Evolutionary conservation across 2,113 vertebrate genomes (phyloP).

Genomic region (Helogale parvula): DNA sequence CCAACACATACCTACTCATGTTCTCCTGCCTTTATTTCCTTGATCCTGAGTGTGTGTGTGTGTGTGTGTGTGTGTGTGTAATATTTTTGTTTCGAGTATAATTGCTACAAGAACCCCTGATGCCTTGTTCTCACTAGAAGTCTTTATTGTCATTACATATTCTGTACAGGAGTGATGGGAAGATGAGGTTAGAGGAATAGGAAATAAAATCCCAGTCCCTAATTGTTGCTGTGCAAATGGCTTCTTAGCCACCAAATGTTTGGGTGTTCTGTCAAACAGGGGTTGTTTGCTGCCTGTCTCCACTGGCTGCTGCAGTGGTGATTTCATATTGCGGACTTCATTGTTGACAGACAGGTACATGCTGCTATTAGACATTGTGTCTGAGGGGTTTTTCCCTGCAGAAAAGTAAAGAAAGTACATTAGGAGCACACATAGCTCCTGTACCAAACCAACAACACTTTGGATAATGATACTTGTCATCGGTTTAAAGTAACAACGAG

Average conservation of each 20-base stretch:
- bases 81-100: conserved; percentile 90
- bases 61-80: background rate
- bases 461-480: conserved; percentile 82
- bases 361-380: conserved; percentile 85
- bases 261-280: conserved; percentile 91
- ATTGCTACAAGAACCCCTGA: conserved; percentile 84
- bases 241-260: conserved; percentile 84
- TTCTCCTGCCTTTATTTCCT: conserved; percentile 84
- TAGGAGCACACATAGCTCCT: conserved; percentile 76
- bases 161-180: conserved; percentile 71
- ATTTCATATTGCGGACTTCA: conserved; percentile 86
- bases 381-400: conserved; percentile 80
- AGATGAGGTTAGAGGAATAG: conserved; percentile 75
- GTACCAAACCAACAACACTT: conserved; percentile 66
- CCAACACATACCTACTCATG: conserved; percentile 67
- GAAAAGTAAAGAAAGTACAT: conserved; percentile 88
- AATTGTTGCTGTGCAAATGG: conserved; percentile 85
- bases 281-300: conserved; percentile 88
- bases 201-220: conserved; percentile 88
- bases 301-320: conserved; percentile 91
- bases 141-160: conserved; percentile 81
- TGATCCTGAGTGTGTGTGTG: conserved; percentile 65
- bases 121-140: conserved; percentile 84
- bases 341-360: conserved; percentile 93
- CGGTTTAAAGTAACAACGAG: conserved; percentile 75